phyloP scores from a whole-genome alignment of 2,113 vertebrate species.

The Ammospiza caudacuta region DNA sequence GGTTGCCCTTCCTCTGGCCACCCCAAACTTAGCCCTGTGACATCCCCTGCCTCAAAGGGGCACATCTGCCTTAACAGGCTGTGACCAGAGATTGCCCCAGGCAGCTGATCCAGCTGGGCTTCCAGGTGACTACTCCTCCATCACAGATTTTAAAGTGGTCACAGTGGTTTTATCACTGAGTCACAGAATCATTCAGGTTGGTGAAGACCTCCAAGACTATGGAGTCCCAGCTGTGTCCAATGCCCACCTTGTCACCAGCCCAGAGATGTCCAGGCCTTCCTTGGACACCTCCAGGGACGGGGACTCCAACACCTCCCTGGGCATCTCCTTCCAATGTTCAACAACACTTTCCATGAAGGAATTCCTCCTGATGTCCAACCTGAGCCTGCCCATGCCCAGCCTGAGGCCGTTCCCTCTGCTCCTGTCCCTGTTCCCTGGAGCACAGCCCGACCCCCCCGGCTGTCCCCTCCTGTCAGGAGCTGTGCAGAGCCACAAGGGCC shows the following conservation, averaged over 20 bases:
- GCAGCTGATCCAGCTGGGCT: background rate
- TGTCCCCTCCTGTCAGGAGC: background rate
- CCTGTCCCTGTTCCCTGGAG: background rate
- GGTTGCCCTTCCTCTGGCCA: background rate
- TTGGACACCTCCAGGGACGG: too few relatives aligned
- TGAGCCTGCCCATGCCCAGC: fast-evolving
- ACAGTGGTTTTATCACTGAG: background rate
- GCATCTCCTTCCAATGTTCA: background rate
- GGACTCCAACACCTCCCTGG: too few relatives aligned
- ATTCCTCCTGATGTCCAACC: fast-evolving
- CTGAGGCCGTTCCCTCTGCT: background rate
- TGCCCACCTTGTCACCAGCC: background rate
- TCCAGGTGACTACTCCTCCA: background rate
- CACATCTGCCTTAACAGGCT: background rate
- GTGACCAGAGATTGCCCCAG: background rate
- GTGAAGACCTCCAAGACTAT: background rate
- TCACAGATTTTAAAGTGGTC: background rate
- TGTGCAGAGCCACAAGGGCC: background rate
- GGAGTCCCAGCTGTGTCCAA: fast-evolving
- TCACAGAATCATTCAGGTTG: background rate
- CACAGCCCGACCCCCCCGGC: background rate
- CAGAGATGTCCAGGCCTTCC: background rate
- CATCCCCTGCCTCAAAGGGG: background rate
- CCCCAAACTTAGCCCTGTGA: background rate
- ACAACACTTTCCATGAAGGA: fast-evolving